A percentile compares a stretch with the other conserved stretches of the same genome.
Evolutionary conservation across 2,113 vertebrate genomes (phyloP).

Genomic region (Nymphicus hollandicus): DNA sequence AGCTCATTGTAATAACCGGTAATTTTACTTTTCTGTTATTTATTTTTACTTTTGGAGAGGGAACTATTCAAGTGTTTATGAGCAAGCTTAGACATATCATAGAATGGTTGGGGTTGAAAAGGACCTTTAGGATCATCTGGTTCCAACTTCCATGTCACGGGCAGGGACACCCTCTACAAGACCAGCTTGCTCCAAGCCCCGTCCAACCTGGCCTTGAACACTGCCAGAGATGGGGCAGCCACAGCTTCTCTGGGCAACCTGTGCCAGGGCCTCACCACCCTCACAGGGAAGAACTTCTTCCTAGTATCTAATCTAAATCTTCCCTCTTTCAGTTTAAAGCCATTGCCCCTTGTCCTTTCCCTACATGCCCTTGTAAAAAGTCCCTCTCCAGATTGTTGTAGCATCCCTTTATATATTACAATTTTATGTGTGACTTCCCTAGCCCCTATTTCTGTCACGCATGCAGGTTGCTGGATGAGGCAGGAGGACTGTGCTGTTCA

Average conservation of each 20-base stretch:
- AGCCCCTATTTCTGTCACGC: not conserved
- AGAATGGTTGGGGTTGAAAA: not conserved
- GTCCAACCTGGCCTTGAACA: not conserved
- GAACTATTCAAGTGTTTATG: not conserved
- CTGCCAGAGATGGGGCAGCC: not conserved
- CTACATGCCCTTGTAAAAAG: not conserved
- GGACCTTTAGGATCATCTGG: not conserved
- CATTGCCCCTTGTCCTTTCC: not conserved
- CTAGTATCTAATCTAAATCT: not conserved
- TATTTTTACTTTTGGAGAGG: not conserved
- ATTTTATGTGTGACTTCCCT: not conserved
- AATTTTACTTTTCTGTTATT: not conserved
- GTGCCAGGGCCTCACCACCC: not conserved
- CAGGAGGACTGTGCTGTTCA: not conserved
- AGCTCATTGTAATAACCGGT: not conserved
- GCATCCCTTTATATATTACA: not conserved
- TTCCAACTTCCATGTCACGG: not conserved
- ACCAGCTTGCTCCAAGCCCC: not conserved
- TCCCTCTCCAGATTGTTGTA: not conserved
- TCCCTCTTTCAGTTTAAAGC: not conserved
- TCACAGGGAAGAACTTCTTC: not conserved
- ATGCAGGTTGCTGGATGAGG: not conserved
- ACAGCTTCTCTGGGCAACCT: not conserved
- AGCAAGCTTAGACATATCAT: not conserved
- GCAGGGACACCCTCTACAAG: not conserved